Evolutionary conservation across 2,888 invertebrate species (phyloP).

Genomic region (Halictus quadricinctus): DNA sequence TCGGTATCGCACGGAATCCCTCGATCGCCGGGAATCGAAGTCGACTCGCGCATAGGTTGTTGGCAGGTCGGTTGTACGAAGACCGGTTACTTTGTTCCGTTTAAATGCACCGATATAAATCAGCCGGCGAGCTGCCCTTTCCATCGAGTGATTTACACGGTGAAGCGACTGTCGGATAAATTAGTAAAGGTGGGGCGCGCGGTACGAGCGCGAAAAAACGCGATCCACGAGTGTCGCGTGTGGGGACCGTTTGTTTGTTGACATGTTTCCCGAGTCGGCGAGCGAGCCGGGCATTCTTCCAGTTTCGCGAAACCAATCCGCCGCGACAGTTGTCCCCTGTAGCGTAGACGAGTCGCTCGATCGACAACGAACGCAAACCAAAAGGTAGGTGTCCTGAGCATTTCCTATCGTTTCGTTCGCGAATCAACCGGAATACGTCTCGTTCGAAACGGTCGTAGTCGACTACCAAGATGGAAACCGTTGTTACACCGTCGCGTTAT

Average conservation of each 20-base stretch:
- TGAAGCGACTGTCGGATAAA: constrained; percentile 65
- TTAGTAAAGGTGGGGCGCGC: constrained; percentile 51
- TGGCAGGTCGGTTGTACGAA: background rate
- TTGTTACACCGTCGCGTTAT: background rate
- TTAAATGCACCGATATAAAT: constrained; percentile 64
- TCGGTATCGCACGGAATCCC: background rate
- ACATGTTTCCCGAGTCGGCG: background rate
- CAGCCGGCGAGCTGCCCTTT: constrained; percentile 57
- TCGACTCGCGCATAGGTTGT: background rate
- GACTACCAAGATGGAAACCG: background rate
- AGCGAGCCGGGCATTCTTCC: background rate
- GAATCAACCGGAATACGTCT: no score
- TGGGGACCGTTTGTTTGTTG: background rate
- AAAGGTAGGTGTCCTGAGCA: no score
- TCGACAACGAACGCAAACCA: no score
- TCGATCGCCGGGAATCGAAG: background rate
- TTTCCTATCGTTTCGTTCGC: no score
- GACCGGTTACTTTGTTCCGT: constrained; percentile 59
- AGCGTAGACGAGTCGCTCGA: background rate
- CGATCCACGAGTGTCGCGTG: background rate
- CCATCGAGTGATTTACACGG: constrained; percentile 58
- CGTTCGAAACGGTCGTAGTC: background rate
- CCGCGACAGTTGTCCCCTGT: background rate
- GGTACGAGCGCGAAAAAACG: constrained; percentile 20
- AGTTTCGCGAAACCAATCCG: background rate